Evolutionary conservation across 1,140 invertebrate species (phyloP), one percentile per base, ranked within the genome.

Genomic region (Lordiphosa collinella): DNA sequence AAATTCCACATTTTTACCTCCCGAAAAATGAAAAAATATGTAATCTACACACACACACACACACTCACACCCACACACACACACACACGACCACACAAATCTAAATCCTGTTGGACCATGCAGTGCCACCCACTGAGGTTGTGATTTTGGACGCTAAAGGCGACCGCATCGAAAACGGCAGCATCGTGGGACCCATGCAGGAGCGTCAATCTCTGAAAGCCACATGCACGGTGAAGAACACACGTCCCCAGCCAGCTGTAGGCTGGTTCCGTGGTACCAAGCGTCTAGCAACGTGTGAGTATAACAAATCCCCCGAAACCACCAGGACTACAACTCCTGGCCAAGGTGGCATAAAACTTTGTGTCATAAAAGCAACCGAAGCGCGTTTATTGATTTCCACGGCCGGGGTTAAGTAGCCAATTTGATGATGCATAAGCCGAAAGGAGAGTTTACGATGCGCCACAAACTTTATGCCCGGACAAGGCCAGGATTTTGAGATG

Each of bases 71-170:
- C 34, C 8, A 56, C 40, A 31, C 16, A 44, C 34, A 36, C 22
- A 62, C 29, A 40, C 14, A 56, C 40, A 63, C n/a, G n/a, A n/a
- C n/a, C n/a, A n/a, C 31, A 65, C 32, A 57, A 44, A 52, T 55
- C 22, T 35, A 43, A 31, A 44, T 38, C 48, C 47, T 40, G 9
- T 60, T 53, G 44, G 52, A 64, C 25, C 37, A 31, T 46, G 40
- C 64, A 89, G 88, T 89, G 68, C 88, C 88, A 71, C 88, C 88
- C 58, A 71, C 71, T 38, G 84, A 86, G 66, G 65, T 89, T 64
- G 57, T 87, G 59, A 80, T 89, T 58, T 58, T 87, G 67, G 84
- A 89, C 66, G 88, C 76, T 38, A 87, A 89, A 44, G 86, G 78
- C 49, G 87, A 88, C 70, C 65, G 71, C 43, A 86, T 89, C 13